A percentile compares a stretch with the other conserved stretches of the same genome.
Evolutionary conservation across 2,113 vertebrate species (phyloP).

Genomic region (Acrocephalus kingi): DNA sequence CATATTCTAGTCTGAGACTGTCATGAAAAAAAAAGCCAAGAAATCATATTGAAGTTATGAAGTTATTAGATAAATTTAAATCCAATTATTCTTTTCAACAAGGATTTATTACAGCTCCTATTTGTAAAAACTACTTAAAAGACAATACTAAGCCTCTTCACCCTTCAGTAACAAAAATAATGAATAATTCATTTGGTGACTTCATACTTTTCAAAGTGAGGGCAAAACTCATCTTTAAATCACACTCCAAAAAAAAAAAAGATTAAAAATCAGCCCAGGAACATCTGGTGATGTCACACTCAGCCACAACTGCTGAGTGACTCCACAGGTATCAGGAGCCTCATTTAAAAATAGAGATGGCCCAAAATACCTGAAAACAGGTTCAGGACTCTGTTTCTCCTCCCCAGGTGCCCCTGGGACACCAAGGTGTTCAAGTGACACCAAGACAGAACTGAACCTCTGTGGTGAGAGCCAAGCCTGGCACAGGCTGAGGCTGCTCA

Average conservation of each 20-base stretch:
- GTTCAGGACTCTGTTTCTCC: not conserved
- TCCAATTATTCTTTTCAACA: not conserved
- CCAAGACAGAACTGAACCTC: accelerated
- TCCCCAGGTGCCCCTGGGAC: no score
- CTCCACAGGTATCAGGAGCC: not conserved
- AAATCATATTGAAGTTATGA: not conserved
- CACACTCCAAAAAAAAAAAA: not conserved
- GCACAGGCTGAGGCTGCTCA: accelerated
- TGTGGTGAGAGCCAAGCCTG: accelerated
- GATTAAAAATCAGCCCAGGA: not conserved
- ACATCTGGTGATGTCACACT: not conserved
- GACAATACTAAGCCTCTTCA: not conserved
- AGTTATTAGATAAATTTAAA: not conserved
- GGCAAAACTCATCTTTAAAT: not conserved
- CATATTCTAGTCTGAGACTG: not conserved
- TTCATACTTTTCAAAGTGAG: not conserved
- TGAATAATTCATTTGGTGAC: not conserved
- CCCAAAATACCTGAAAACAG: no score
- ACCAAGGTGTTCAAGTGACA: no score
- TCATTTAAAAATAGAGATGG: not conserved
- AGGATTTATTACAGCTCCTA: not conserved
- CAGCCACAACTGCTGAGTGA: not conserved
- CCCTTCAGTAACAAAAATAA: not conserved
- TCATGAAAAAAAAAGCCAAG: accelerated
- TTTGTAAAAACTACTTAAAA: not conserved